Conservation (phyloP, 2,113 vertebrate genomes). For the Zootoca vivipara region DNA sequence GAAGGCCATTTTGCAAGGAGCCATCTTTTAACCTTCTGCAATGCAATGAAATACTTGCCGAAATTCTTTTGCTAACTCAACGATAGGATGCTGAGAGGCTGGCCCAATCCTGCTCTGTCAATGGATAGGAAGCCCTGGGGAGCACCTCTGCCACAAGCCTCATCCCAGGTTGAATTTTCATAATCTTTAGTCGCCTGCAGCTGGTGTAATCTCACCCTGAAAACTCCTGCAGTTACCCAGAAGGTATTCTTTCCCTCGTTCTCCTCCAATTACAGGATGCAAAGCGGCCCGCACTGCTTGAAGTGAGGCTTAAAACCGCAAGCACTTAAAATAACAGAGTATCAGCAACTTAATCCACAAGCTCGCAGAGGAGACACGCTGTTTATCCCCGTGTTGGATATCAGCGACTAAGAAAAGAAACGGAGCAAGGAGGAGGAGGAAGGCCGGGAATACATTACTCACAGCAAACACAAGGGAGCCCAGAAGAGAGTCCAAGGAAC, state of each 20-base stretch:
- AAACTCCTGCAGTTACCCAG: constrained; percentile 45
- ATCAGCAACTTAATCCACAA: not conserved
- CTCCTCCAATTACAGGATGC: not conserved
- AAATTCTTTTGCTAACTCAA: not conserved
- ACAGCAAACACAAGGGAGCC: constrained; percentile 2
- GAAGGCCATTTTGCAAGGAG: not conserved
- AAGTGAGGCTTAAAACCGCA: constrained; percentile 1
- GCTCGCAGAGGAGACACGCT: not conserved
- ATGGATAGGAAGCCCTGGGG: not conserved
- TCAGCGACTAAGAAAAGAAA: constrained; percentile 34
- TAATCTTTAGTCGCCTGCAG: not conserved
- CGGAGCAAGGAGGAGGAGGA: not conserved
- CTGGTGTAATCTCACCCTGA: not conserved
- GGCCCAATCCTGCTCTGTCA: not conserved
- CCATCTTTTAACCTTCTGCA: not conserved
- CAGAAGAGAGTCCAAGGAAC: constrained; percentile 32
- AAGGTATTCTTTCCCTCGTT: not conserved
- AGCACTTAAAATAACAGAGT: constrained; percentile 34
- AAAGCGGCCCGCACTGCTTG: constrained; percentile 38
- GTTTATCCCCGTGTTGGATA: constrained; percentile 28
- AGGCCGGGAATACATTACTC: not conserved
- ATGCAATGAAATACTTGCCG: not conserved
- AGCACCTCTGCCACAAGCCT: not conserved
- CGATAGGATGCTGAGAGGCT: not conserved
- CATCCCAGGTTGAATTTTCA: not conserved